phyloP scores from a whole-genome alignment of 1,140 invertebrate species.

The Caenorhabditis briggsae region DNA sequence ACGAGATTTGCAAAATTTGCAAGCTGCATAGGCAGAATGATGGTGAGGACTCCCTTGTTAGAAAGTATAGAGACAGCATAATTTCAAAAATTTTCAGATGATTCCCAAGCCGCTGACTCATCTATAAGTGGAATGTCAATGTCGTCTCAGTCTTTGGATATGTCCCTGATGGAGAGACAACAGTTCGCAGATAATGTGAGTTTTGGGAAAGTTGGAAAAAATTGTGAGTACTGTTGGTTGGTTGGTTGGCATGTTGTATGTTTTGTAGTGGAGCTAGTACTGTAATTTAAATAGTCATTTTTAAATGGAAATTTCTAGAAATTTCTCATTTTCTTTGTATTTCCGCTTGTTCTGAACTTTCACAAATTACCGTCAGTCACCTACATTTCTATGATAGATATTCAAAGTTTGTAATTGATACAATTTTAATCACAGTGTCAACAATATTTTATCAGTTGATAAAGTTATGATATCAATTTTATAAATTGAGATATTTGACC shows the following conservation, averaged over 20 bases:
- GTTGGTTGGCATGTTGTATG: neutral
- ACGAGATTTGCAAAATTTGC: slow-evolving; percentile 33
- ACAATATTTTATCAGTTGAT: too few relatives aligned
- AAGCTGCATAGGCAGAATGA: slow-evolving; percentile 33
- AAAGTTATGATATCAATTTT: too few relatives aligned
- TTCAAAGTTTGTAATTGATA: too few relatives aligned
- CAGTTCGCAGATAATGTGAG: slow-evolving; percentile 25
- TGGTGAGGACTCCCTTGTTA: neutral
- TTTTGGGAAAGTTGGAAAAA: neutral
- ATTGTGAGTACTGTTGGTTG: neutral
- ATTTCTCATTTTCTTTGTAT: too few relatives aligned
- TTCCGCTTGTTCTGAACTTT: too few relatives aligned
- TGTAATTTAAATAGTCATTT: too few relatives aligned
- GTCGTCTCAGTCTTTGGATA: slow-evolving; percentile 36
- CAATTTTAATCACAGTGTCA: too few relatives aligned
- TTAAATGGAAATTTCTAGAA: too few relatives aligned
- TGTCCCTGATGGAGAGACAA: slow-evolving; percentile 11
- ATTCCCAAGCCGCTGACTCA: neutral
- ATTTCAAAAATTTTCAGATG: neutral
- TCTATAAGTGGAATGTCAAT: slow-evolving; percentile 42
- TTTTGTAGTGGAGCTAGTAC: too few relatives aligned
- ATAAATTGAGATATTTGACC: too few relatives aligned
- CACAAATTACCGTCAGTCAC: too few relatives aligned
- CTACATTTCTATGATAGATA: too few relatives aligned
- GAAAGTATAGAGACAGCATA: neutral